Evolutionary conservation across 2,797 vertebrate genomes (phyloP), one percentile per base, ranked within the genome.

Genomic region (Threskiornis aethiopicus): DNA sequence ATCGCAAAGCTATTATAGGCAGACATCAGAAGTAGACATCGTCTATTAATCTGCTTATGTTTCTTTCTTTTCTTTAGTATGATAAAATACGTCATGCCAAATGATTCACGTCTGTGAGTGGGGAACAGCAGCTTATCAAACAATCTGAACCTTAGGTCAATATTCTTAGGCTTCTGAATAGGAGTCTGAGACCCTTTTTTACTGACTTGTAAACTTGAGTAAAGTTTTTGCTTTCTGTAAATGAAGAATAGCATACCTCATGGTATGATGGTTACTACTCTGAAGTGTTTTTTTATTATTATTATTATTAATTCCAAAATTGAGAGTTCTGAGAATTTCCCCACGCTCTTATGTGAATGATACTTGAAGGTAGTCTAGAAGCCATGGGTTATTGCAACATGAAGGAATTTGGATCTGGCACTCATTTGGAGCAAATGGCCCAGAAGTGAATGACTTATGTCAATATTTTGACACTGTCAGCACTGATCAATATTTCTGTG

Each of bases 61-160:
- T 80, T 93, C 16, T 94, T 66, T 72, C 28, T 78, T 78, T 73
- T 47, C 33, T 71, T 66, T 84, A 58, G 13, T 44, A 22, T 41
- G 33, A 59, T 65, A 79, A 54, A 69, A 73, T 79, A 8, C 0
- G 5, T 51, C 9, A 51, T 46, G 54, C 28, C 11, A 71, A 66
- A 26, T 47, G 31, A 71, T 71, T 66, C 73, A 52, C 1, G 0
- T n/a, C 37, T 77, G 21, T 0, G 0, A 49, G 31, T 28, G 21
- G 29, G 42, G 18, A 72, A 51, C 21, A 72, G 22, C 37, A 78
- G n/a, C 2, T 62, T 88, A 73, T 39, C 16, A 46, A 81, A 41
- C 10, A 29, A 22, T 64, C 28, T 51, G 47, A 52, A 62, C 21
- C 28, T 64, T 58, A 11, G 5, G 17, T 69, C 49, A 41, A 11